Evolutionary conservation across 2,113 vertebrate genomes (phyloP).

Genomic region (Plectropomus leopardus): DNA sequence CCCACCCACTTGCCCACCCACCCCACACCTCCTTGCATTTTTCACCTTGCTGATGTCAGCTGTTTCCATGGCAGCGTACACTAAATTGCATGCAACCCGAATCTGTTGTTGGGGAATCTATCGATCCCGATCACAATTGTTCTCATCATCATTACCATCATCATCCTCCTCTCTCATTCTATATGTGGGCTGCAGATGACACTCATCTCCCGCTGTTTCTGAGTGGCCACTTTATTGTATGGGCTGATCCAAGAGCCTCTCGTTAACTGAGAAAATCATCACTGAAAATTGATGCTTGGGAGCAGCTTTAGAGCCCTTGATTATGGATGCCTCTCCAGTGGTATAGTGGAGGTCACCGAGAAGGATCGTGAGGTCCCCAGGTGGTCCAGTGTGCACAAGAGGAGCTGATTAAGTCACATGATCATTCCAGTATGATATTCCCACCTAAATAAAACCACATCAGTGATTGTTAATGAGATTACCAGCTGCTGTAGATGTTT

Average conservation of each 20-base stretch:
- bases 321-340: constrained; percentile 21
- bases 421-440: background rate
- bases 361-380: constrained; percentile 12
- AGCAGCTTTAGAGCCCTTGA: constrained; percentile 56
- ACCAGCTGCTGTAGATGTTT: background rate
- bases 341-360: constrained; percentile 26
- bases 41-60: constrained; percentile 55
- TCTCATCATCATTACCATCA: background rate
- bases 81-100: constrained; percentile 8
- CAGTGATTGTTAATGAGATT: background rate
- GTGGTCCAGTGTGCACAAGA: constrained; percentile 22
- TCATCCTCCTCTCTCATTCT: constrained; percentile 9
- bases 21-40: constrained; percentile 48
- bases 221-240: constrained; percentile 70
- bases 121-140: constrained; percentile 41
- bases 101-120: constrained; percentile 16
- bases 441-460: background rate
- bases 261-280: constrained; percentile 48
- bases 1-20: constrained; percentile 59
- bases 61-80: constrained; percentile 41
- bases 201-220: constrained; percentile 40
- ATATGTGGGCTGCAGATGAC: constrained; percentile 41
- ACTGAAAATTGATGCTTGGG: constrained; percentile 56
- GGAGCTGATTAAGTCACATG: background rate
- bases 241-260: constrained; percentile 65